Base-by-base conservation (phyloP, 2,797 vertebrate species). In the Micropoecilia bifurca region DNA sequence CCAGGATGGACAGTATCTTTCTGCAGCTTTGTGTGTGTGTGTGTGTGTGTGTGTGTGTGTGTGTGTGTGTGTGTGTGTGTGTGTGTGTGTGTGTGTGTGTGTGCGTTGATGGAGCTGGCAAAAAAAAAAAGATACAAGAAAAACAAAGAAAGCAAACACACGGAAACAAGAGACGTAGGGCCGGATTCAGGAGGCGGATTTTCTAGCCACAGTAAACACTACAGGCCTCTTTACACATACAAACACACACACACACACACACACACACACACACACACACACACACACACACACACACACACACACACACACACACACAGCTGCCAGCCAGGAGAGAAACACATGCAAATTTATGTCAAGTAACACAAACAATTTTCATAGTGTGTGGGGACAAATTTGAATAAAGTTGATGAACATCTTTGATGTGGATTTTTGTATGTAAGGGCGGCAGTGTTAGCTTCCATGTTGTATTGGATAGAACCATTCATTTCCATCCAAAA, bases 61-160 rank as follows among this genome's bases (percentile, higher is more conserved):
- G 25, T 55, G 53, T 10, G 53, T 55, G 8, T 12, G 53, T n/a
- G 53, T n/a, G 53, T 53, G 50, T 10, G 50, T 53, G 50, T 25
- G 50, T 53, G 50, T 53, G 50, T 48, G 47, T 48, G 55, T 30
- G 55, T 57, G 55, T 14, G n/a, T 28, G 55, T 57, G n/a, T 53
- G 50, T 53, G 50, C 25, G 50, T 53, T 0, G 0, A 55, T 55
- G 74, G 16, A 75, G 57, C 20, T 50, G 30, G 72, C 41, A 53
- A 41, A 33, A 36, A 41, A 41, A 73, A 68, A 80, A 71, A 74
- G 78, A 78, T 46, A 57, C 4, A 18, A 82, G 43, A 68, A 75
- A 75, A 75, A 78, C 76, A 85, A 80, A 80, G 73, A 76, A 68
- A 74, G 77, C 50, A 85, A 87, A 88, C 77, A 87, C 69, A 73